phyloP scores from a whole-genome alignment of 2,797 vertebrate species.

The Rhabdophis nuchalis region DNA sequence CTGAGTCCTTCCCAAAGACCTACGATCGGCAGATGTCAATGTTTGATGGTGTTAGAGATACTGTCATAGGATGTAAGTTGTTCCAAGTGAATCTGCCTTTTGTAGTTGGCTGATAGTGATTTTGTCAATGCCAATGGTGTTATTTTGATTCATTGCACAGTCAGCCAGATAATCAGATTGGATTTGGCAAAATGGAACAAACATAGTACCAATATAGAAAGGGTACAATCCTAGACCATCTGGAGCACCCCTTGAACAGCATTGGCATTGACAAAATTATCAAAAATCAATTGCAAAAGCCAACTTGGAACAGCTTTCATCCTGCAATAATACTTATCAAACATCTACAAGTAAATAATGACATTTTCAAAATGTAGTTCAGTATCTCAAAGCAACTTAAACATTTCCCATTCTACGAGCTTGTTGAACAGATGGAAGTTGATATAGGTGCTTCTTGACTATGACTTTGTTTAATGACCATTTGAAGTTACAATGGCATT shows the following conservation, averaged over 20 bases:
- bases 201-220: neutral
- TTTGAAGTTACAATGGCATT: neutral
- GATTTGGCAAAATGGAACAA: neutral
- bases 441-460: neutral
- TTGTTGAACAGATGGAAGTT: neutral
- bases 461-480: neutral
- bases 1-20: neutral
- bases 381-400: neutral
- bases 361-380: neutral
- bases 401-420: neutral
- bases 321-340: neutral
- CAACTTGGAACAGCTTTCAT: neutral
- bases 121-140: neutral
- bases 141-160: neutral
- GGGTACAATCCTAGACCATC: neutral
- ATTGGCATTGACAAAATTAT: neutral
- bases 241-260: neutral
- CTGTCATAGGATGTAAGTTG: neutral
- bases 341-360: neutral
- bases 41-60: neutral
- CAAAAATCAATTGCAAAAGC: neutral
- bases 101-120: neutral
- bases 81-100: neutral
- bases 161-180: neutral
- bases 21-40: neutral